phyloP scores from a whole-genome alignment of 2,888 invertebrate species.

The Tromatobia lineatoria region DNA sequence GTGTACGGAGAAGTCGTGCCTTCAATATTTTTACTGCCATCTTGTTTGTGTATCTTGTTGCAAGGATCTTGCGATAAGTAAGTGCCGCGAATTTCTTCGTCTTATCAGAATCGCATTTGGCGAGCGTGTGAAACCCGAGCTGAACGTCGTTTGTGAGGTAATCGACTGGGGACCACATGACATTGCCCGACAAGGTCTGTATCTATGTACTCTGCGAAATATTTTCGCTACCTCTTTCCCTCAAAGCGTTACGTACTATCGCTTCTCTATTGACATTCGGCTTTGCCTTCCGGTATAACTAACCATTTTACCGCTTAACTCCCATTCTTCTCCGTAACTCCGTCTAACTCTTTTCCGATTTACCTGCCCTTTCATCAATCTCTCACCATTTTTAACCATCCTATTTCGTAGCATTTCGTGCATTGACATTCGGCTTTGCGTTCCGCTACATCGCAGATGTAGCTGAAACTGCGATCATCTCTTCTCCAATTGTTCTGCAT shows the following conservation, averaged over 20 bases:
- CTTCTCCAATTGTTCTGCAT: too few species aligned
- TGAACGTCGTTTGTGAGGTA: background rate
- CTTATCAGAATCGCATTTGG: background rate
- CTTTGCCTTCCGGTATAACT: background rate
- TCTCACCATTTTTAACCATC: background rate
- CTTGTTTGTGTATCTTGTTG: slow-evolving; percentile 50
- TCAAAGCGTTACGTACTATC: slow-evolving; percentile 8
- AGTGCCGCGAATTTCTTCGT: slow-evolving; percentile 5
- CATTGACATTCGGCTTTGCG: too few species aligned
- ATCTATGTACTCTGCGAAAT: background rate
- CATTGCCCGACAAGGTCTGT: slow-evolving; percentile 64
- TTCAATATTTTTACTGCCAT: slow-evolving; percentile 51
- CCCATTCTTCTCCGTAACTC: background rate
- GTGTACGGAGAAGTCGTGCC: slow-evolving; percentile 16
- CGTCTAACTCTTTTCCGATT: background rate
- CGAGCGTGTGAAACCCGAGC: background rate
- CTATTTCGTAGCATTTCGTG: background rate
- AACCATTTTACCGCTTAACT: background rate
- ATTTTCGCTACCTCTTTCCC: background rate
- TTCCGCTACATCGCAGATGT: too few species aligned
- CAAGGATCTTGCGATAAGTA: slow-evolving; percentile 1
- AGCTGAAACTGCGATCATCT: too few species aligned
- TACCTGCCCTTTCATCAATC: background rate
- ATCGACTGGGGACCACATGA: slow-evolving; percentile 61
- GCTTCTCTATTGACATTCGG: slow-evolving; percentile 2